Conservation (phyloP, 1,140 invertebrate species). For the honey bee (Apis mellifera) region DNA sequence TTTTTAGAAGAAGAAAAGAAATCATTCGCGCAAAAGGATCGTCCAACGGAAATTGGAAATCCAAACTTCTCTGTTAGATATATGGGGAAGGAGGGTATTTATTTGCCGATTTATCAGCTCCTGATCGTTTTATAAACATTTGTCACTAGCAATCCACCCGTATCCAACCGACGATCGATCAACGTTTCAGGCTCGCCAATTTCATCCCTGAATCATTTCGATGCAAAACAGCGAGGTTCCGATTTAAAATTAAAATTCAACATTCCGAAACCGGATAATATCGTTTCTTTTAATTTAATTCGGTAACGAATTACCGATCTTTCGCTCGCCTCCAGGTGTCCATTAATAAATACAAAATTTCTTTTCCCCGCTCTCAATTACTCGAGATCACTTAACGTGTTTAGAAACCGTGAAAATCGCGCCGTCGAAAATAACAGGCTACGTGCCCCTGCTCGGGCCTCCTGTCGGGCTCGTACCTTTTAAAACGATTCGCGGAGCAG, state of each 20-base stretch:
- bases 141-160: slow-evolving; percentile 55
- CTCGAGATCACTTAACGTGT: slow-evolving; percentile 51
- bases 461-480: slow-evolving; percentile 44
- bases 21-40: no score
- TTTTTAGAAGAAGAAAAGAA: not conserved
- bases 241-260: slow-evolving; percentile 18
- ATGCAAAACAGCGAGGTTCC: slow-evolving; percentile 2
- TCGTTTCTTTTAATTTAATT: not conserved
- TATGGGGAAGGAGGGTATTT: slow-evolving; percentile 36
- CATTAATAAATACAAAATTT: not conserved
- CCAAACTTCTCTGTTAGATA: not conserved
- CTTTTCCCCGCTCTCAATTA: slow-evolving; percentile 7
- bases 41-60: not conserved
- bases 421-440: slow-evolving; percentile 45
- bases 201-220: slow-evolving; percentile 15
- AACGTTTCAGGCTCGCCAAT: slow-evolving; percentile 40
- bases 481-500: slow-evolving; percentile 56
- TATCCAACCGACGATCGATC: slow-evolving; percentile 53
- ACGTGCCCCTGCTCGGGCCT: slow-evolving; percentile 18
- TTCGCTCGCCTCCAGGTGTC: not conserved
- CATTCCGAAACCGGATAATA: not conserved
- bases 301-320: not conserved
- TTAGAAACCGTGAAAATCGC: slow-evolving; percentile 53
- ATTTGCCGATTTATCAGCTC: slow-evolving; percentile 54
- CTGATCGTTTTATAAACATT: slow-evolving; percentile 64